Evolutionary conservation across 2,113 vertebrate species (phyloP), one percentile per base, ranked within the genome.

Genomic region (Crocuta crocuta): DNA sequence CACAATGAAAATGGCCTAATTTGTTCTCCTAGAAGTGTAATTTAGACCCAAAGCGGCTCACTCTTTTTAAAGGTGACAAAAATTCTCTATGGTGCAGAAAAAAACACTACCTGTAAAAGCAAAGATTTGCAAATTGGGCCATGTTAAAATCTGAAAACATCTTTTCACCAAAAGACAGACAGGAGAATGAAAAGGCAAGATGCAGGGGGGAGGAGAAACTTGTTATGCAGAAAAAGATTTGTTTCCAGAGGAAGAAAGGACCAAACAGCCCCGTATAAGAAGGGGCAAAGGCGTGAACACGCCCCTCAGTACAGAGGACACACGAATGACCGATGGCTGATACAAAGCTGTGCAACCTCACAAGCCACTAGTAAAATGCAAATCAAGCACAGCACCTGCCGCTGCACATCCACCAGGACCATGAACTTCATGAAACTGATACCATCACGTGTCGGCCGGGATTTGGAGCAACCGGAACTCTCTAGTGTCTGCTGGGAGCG

Each of bases 1-100:
- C 8, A 79, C 17, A 53, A 53, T 1, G 31, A 58, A 82, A 91
- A 55, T 0, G 2, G n/a, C 5, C 28, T 55, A 45, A 7, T 70
- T 82, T 55, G 24, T 53, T 48, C 50, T 28, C 84, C 2, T 21
- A 0, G n/a, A 87, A 39, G 83, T 94, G 96, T 96, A 96, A 81
- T 55, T 58, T 95, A 61, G 17, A 35, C 74, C 79, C 80, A 19
- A 0, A 89, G 3, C 2, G 1, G 31, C 73, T 66, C 87, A 87
- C 65, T 71, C 58, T 94, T 97, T 97, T 12, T 11, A 95, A 98
- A 98, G 93, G 82, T 50, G 97, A 97, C 95, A 93, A 78, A 96
- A 98, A 98, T 98, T 89, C 68, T 50, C 5, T 28, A 17, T 26
- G 33, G 76, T n/a, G 71, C 43, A 91, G 78, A 53, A 33, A 92